Percentiles rank a stretch among this genome's conserved stretches.
Evolutionary conservation across 1,140 invertebrate genomes (phyloP).

Genomic region (Triops cancriformis): DNA sequence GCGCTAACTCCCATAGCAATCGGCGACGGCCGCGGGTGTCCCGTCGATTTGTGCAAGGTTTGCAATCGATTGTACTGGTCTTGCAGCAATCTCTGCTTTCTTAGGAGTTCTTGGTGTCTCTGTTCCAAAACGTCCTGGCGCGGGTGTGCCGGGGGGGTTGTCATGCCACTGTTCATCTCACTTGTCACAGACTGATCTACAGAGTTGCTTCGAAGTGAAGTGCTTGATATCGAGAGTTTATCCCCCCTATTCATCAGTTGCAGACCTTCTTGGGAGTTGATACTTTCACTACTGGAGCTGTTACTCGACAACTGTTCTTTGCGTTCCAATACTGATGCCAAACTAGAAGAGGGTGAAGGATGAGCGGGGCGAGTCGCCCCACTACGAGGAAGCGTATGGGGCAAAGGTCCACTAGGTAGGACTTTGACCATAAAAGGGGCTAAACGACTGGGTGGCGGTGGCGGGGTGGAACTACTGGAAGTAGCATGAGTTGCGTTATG

Average conservation of each 20-base stretch:
- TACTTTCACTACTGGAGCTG: slow-evolving; percentile 60
- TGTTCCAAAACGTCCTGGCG: slow-evolving; percentile 70
- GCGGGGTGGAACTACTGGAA: not conserved
- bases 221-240: not conserved
- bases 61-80: slow-evolving; percentile 80
- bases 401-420: not conserved
- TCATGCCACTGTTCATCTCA: not conserved
- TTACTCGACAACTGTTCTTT: slow-evolving; percentile 42
- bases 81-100: slow-evolving; percentile 75
- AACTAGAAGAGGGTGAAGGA: not conserved
- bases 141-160: slow-evolving; percentile 28
- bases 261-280: slow-evolving; percentile 61
- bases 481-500: not conserved
- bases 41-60: slow-evolving; percentile 52
- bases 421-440: slow-evolving; percentile 32
- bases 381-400: slow-evolving; percentile 3
- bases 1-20: slow-evolving; percentile 13
- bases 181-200: not conserved
- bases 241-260: slow-evolving; percentile 34
- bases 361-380: not conserved
- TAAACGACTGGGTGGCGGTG: slow-evolving; percentile 28
- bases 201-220: not conserved
- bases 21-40: not conserved
- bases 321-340: slow-evolving; percentile 22
- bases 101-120: slow-evolving; percentile 71